Evolutionary conservation across 1,140 invertebrate species (phyloP).

Genomic region (Drosophila pseudoobscura): DNA sequence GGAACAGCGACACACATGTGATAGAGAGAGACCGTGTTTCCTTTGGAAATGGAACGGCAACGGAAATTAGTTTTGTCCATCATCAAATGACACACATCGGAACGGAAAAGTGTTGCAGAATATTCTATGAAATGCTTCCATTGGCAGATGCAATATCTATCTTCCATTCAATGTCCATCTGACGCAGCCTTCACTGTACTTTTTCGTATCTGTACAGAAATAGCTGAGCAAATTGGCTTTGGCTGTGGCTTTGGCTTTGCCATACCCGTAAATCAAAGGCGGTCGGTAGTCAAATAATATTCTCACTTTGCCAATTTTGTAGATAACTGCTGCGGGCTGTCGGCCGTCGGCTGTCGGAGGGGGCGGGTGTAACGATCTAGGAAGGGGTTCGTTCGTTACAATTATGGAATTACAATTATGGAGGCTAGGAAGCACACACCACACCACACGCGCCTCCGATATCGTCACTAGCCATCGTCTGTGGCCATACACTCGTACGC

Average conservation of each 20-base stretch:
- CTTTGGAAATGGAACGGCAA: not conserved
- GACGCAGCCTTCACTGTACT: not conserved
- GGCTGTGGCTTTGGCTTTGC: not conserved
- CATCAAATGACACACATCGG: slow-evolving; percentile 7
- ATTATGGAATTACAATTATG: slow-evolving; percentile 38
- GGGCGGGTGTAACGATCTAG: no score
- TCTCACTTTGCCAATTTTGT: slow-evolving; percentile 26
- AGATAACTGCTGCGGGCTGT: not conserved
- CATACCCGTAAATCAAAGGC: slow-evolving; percentile 38
- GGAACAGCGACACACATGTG: not conserved
- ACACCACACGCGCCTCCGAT: slow-evolving; percentile 53
- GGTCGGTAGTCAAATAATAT: slow-evolving; percentile 24
- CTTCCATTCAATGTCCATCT: no score
- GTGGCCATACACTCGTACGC: slow-evolving; percentile 13
- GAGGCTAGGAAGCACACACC: slow-evolving; percentile 68
- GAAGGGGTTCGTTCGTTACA: not conserved
- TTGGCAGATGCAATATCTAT: not conserved
- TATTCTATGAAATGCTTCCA: not conserved
- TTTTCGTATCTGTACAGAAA: not conserved
- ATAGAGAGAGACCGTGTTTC: slow-evolving; percentile 1
- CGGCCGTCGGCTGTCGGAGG: no score
- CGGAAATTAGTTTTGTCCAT: slow-evolving; percentile 58
- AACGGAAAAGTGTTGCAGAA: not conserved
- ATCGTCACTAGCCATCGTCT: slow-evolving; percentile 18
- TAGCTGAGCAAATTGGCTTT: not conserved